Evolutionary conservation across 1,140 invertebrate genomes (phyloP).

Genomic region (Ceratina australensis): DNA sequence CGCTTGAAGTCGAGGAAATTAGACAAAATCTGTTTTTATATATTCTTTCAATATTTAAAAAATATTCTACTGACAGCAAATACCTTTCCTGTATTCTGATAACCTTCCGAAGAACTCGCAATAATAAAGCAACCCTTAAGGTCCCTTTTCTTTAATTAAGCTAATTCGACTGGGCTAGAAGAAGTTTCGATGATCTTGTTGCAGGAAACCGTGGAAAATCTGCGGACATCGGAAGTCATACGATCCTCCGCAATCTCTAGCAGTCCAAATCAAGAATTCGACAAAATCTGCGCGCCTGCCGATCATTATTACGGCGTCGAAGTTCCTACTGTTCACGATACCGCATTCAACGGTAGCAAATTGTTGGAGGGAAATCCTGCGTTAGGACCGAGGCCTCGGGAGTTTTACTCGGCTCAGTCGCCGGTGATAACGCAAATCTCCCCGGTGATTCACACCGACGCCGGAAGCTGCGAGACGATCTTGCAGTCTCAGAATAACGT

Average conservation of each 20-base stretch:
- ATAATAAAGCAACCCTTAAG: too few species aligned
- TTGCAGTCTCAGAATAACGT: constrained; percentile 11
- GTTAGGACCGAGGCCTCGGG: constrained; percentile 1
- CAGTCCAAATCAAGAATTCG: constrained; percentile 20
- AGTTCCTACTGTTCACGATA: constrained; percentile 40
- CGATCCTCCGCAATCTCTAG: constrained; percentile 19
- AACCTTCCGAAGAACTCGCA: too few species aligned
- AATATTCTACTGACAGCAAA: too few species aligned
- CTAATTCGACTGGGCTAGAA: too few species aligned
- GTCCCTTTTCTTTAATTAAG: too few species aligned
- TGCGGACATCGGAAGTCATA: constrained; percentile 4
- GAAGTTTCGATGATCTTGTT: constrained; percentile 30
- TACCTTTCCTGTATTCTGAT: too few species aligned
- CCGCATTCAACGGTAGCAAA: constrained; percentile 7
- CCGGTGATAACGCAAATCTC: constrained; percentile 1
- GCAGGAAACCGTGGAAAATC: constrained; percentile 38
- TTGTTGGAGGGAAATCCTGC: constrained; percentile 1
- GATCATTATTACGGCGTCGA: constrained; percentile 36
- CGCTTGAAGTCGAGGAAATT: too few species aligned
- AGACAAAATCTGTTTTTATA: too few species aligned
- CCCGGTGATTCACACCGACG: neutral
- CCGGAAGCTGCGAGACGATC: constrained; percentile 6
- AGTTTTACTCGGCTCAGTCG: constrained; percentile 38
- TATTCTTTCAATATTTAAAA: too few species aligned
- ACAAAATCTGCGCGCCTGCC: neutral